Base-by-base conservation (phyloP, 1,140 invertebrate species). In the Agraylea sexmaculata region DNA sequence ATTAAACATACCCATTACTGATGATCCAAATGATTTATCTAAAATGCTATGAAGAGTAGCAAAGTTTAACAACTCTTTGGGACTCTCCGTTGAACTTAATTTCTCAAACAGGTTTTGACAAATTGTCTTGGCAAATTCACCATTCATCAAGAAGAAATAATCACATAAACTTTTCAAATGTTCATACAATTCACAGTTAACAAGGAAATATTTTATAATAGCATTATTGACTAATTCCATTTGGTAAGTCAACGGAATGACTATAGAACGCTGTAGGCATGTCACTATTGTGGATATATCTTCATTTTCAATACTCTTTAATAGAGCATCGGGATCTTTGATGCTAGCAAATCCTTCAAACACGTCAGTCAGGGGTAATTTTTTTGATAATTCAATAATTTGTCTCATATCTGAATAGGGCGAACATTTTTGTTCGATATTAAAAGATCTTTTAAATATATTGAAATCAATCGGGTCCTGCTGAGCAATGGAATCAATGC, bases 101-200 rank as follows among this genome's bases (percentile, higher is more conserved):
- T 75, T 74, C 1, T 64, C 57, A 43, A 82, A 80, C 12, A 86
- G 55, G 29, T 73, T 75, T 10, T 70, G 63, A 10, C 77, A 79
- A 3, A 86, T 69, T 41, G 70, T 74, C 16, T 71, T 73, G 1
- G 75, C 74, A 56, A 83, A 86, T 53, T 84, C 79, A 1, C 81
- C 81, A 47, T 85, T 80, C 54, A 83, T 60, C 6, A 86, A 50
- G 45, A 85, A 83, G 53, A 80, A 84, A 37, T 78, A 83, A 50
- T 78, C 76, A 7, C 79, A 67, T 1, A 86, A 53, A 53, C 73
- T 78, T 12, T 73, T 71, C 13, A 86, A 61, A 56, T 85, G 80
- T 8, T 74, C 69, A 10, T 82, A 66, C 47, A 80, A 69, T 28
- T 76, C 67, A 7, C 76, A 59, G 38, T 83, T 74, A 1, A 75